phyloP scores from a whole-genome alignment of 2,797 vertebrate genomes.

The Nasua narica region DNA sequence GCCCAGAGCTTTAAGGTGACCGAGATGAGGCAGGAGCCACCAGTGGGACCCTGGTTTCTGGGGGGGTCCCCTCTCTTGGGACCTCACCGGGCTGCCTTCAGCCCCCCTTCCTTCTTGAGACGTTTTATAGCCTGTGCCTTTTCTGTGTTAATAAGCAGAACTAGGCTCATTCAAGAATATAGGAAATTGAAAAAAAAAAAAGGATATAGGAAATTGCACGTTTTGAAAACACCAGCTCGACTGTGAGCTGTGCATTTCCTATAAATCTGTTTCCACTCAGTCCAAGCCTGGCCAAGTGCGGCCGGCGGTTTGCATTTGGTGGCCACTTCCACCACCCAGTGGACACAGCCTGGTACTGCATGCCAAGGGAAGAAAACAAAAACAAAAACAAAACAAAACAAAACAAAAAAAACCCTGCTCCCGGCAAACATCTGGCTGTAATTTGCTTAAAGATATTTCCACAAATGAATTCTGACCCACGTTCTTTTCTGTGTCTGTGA shows the following conservation, averaged over 20 bases:
- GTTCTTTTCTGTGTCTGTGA: not conserved
- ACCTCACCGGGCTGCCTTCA: not conserved
- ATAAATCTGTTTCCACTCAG: constrained; percentile 24
- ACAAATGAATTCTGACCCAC: not conserved
- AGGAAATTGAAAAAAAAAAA: constrained; percentile 33
- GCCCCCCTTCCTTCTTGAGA: not conserved
- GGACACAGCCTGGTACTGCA: constrained; percentile 22
- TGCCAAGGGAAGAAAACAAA: no score
- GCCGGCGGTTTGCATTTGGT: not conserved
- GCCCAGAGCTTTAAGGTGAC: not conserved
- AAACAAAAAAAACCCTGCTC: not conserved
- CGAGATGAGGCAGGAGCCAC: no score
- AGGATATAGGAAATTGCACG: not conserved
- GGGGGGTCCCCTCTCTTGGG: no score
- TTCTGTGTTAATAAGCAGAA: constrained; percentile 22
- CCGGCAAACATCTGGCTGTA: no score
- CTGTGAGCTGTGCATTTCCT: not conserved
- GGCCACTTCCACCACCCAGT: constrained; percentile 43
- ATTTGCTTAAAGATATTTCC: not conserved
- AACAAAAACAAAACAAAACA: no score
- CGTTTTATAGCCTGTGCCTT: not conserved
- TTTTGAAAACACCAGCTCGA: constrained; percentile 3
- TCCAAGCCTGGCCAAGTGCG: rapidly evolving
- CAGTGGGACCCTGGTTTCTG: not conserved
- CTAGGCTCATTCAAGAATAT: not conserved